These are phyloP conservation scores for Oithona nana DNA, from an alignment of 2,888 invertebrate species.

Conservation along the genomic window DNA sequence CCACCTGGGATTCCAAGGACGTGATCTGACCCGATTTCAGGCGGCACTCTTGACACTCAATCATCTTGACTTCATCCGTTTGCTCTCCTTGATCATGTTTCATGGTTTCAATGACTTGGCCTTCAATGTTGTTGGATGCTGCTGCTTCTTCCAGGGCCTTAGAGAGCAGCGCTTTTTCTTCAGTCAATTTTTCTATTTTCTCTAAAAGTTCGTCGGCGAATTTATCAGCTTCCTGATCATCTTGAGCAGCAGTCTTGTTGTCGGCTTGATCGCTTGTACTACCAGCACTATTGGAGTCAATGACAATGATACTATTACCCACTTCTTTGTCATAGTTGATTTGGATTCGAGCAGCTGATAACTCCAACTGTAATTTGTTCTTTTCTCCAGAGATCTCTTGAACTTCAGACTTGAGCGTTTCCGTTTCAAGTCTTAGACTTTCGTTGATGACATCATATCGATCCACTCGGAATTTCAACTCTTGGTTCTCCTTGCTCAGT, in stretches of 20 bases:
- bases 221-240: not conserved
- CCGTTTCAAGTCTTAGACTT: not conserved
- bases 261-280: not conserved
- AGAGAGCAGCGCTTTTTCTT: not conserved
- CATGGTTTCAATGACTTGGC: not conserved
- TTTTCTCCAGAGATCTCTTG: not conserved
- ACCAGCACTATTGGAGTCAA: not conserved
- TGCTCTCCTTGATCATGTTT: not conserved
- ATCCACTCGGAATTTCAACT: not conserved
- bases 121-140: not conserved
- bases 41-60: not conserved
- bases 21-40: not conserved
- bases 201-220: slow-evolving; percentile 1
- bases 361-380: not conserved
- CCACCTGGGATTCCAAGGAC: not conserved
- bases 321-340: not conserved
- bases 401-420: not conserved
- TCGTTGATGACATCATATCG: slow-evolving; percentile 1
- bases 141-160: not conserved
- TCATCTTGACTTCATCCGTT: not conserved
- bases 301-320: not conserved
- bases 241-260: too few relatives aligned
- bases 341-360: slow-evolving; percentile 8
- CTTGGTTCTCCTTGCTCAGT: slow-evolving; percentile 7
- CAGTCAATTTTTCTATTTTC: not conserved